phyloP scores from a whole-genome alignment of 2,113 vertebrate species.

The Sinocyclocheilus anshuiensis region DNA sequence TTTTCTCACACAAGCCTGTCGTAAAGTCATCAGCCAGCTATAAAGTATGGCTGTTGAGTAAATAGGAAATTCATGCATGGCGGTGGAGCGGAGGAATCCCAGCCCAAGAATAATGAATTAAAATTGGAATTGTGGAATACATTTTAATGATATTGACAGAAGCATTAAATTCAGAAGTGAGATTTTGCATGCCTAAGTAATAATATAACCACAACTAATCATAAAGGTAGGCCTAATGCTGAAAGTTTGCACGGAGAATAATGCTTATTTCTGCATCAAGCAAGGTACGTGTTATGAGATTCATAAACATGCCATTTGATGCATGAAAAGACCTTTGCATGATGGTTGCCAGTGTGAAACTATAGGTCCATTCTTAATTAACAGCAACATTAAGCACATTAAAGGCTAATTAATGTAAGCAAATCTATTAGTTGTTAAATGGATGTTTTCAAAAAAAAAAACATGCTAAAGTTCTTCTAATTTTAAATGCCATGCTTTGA shows the following conservation, averaged over 20 bases:
- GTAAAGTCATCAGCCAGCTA: slow-evolving; percentile 42
- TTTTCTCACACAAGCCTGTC: slow-evolving; percentile 23
- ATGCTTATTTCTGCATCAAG: slow-evolving; percentile 6
- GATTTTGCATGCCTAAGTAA: slow-evolving; percentile 21
- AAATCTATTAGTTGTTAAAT: slow-evolving; percentile 4
- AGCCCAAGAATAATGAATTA: slow-evolving; percentile 23
- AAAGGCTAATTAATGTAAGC: not conserved
- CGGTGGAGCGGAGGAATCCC: slow-evolving; percentile 1
- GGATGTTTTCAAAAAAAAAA: not conserved
- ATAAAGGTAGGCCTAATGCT: slow-evolving; percentile 2
- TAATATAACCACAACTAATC: not conserved
- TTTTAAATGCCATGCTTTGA: not conserved
- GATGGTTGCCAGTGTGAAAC: not conserved
- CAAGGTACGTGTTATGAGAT: not conserved
- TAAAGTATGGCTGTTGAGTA: slow-evolving; percentile 27
- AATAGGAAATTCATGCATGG: slow-evolving; percentile 38
- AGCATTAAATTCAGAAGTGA: not conserved
- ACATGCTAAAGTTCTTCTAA: not conserved
- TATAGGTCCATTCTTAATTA: not conserved
- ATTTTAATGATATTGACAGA: slow-evolving; percentile 40
- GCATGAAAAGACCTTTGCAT: not conserved
- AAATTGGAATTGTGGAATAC: slow-evolving; percentile 30
- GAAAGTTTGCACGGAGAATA: not conserved
- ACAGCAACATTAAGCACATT: slow-evolving; percentile 25
- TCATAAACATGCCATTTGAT: not conserved